Conservation (phyloP, 2,113 vertebrate species). For the Nothoprocta pentlandii region DNA sequence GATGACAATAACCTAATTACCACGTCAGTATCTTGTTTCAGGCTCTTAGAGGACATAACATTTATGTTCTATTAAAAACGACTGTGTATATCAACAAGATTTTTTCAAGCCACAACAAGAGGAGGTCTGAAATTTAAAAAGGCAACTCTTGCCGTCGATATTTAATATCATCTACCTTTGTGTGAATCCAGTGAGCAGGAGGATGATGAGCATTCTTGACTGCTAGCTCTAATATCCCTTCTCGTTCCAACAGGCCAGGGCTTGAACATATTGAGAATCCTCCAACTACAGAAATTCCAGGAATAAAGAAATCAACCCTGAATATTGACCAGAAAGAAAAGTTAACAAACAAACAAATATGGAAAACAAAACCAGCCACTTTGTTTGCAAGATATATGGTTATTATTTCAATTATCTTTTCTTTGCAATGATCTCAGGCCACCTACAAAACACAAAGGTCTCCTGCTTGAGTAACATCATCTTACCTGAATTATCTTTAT, state of each 20-base stretch:
- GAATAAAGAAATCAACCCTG: conserved; percentile 96
- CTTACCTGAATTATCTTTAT: background rate
- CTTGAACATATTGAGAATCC: conserved; percentile 97
- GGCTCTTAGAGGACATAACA: background rate
- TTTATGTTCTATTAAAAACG: background rate
- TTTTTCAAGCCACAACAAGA: background rate
- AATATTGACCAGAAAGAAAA: conserved; percentile 32
- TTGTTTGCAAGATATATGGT: no score
- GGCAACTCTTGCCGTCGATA: background rate
- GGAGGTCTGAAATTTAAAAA: background rate
- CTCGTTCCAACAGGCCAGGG: conserved; percentile 85
- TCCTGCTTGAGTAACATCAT: background rate
- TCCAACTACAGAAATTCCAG: conserved; percentile 89
- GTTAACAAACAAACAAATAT: background rate
- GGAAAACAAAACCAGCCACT: background rate
- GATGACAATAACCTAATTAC: background rate
- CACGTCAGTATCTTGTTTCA: background rate
- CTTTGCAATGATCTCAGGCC: background rate
- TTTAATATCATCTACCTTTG: conserved; percentile 76
- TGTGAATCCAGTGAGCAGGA: conserved; percentile 93
- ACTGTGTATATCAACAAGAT: background rate
- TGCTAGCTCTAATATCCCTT: conserved; percentile 90
- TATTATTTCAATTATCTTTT: background rate
- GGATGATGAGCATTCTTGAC: conserved; percentile 89
- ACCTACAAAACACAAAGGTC: background rate